Conservation (phyloP, 2,113 vertebrate genomes). For the Hippocampus barbouri region DNA sequence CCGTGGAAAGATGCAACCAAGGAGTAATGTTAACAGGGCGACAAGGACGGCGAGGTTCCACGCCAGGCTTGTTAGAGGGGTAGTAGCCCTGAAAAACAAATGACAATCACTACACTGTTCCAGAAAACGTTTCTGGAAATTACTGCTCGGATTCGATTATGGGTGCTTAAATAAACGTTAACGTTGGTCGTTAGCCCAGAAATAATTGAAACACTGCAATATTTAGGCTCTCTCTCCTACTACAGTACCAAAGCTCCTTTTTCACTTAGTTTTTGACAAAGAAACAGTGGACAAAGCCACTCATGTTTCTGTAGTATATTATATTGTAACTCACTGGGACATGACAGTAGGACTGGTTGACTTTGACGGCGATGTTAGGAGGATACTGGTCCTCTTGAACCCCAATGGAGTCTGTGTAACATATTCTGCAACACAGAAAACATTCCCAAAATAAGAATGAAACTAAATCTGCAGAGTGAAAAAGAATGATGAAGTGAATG, state of each 20-base stretch:
- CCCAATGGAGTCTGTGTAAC: constrained; percentile 91
- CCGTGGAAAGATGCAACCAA: constrained; percentile 91
- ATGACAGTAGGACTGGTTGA: constrained; percentile 97
- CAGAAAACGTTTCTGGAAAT: background rate
- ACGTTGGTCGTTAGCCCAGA: background rate
- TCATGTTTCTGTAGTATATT: background rate
- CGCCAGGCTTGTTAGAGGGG: constrained; percentile 95
- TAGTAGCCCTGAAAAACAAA: constrained; percentile 84
- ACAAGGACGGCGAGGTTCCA: constrained; percentile 95
- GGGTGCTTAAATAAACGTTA: background rate
- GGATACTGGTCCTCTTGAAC: constrained; percentile 98
- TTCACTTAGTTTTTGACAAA: background rate
- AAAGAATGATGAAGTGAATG: background rate
- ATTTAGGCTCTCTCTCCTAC: background rate
- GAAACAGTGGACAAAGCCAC: background rate
- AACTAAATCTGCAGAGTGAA: background rate
- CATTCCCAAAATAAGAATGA: background rate
- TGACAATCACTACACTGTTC: background rate
- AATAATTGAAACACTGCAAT: background rate
- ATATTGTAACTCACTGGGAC: constrained; percentile 81
- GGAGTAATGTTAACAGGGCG: constrained; percentile 96
- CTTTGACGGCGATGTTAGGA: constrained; percentile 95
- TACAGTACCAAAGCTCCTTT: background rate
- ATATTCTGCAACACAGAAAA: constrained; percentile 79
- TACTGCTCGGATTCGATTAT: background rate